Evolutionary conservation across 2,113 vertebrate species (phyloP).

Genomic region (Cyanoderma ruficeps): DNA sequence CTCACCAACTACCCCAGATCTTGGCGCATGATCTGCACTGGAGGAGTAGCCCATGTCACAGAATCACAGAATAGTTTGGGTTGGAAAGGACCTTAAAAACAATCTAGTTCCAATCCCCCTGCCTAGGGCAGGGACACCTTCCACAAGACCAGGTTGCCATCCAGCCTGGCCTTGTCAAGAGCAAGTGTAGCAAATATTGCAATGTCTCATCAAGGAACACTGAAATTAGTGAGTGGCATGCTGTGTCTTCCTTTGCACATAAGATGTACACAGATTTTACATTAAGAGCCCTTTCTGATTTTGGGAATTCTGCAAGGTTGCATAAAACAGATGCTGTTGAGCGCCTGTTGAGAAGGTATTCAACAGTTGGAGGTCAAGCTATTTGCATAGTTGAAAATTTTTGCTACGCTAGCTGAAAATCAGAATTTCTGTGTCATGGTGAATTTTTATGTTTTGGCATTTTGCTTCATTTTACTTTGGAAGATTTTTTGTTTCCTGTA

Average conservation of each 20-base stretch:
- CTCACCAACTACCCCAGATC: not conserved
- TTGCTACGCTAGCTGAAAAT: not conserved
- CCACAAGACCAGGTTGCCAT: not conserved
- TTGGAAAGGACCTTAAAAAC: not conserved
- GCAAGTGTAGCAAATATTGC: not conserved
- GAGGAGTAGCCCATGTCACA: not conserved
- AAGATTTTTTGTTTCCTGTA: not conserved
- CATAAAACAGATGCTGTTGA: not conserved
- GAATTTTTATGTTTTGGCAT: not conserved
- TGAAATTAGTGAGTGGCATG: not conserved
- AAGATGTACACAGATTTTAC: not conserved
- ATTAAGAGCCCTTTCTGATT: not conserved
- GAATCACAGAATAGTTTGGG: not conserved
- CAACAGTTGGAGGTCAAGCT: not conserved
- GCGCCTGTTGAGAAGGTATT: not conserved
- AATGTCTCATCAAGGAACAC: not conserved
- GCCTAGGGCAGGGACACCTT: not conserved
- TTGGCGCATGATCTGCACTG: rapidly evolving
- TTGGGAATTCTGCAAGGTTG: not conserved
- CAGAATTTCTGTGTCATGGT: not conserved
- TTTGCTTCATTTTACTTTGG: not conserved
- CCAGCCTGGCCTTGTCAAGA: not conserved
- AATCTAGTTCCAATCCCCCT: not conserved
- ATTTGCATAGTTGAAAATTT: not conserved
- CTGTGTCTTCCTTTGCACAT: not conserved